A percentile compares a stretch with the other conserved stretches of the same genome.
These are phyloP conservation scores for Schrankia costaestrigalis DNA, from an alignment of 2,888 invertebrate species.

Conservation along the genomic window DNA sequence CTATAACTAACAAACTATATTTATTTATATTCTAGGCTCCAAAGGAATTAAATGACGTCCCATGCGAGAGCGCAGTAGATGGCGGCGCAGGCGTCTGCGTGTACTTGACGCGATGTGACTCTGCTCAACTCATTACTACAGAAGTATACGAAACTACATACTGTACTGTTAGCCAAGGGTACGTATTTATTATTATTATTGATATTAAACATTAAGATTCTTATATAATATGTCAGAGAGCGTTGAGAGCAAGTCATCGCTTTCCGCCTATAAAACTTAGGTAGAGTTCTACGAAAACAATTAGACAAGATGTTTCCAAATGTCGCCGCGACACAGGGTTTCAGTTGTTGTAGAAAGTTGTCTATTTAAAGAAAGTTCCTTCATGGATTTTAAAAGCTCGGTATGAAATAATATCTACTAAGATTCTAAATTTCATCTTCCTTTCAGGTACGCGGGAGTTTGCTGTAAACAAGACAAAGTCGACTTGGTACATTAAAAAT, in stretches of 20 bases:
- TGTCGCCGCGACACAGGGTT: too few relatives aligned
- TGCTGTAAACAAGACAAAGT: conserved; percentile 54
- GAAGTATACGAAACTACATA: conserved; percentile 47
- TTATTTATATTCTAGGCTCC: conserved; percentile 35
- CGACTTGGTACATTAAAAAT: conserved; percentile 27
- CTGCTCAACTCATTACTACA: conserved; percentile 43
- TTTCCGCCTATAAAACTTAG: neutral
- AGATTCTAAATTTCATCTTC: conserved; percentile 1
- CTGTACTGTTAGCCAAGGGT: conserved; percentile 58
- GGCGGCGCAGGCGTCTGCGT: conserved; percentile 54
- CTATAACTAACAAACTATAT: too few relatives aligned
- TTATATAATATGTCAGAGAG: neutral
- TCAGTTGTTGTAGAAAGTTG: too few relatives aligned
- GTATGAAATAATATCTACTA: neutral
- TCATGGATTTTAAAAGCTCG: neutral
- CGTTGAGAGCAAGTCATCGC: neutral
- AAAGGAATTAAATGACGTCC: conserved; percentile 33
- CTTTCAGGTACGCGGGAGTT: conserved; percentile 69
- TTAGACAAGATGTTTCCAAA: too few relatives aligned
- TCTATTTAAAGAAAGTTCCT: neutral
- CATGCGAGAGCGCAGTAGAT: conserved; percentile 38
- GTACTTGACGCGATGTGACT: conserved; percentile 58
- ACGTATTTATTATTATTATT: conserved; percentile 8
- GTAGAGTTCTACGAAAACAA: too few relatives aligned
- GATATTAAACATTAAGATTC: too few relatives aligned